A percentile compares a stretch with the other conserved stretches of the same genome.
phyloP scores from a whole-genome alignment of 2,888 invertebrate genomes.

The Cabera pusaria region DNA sequence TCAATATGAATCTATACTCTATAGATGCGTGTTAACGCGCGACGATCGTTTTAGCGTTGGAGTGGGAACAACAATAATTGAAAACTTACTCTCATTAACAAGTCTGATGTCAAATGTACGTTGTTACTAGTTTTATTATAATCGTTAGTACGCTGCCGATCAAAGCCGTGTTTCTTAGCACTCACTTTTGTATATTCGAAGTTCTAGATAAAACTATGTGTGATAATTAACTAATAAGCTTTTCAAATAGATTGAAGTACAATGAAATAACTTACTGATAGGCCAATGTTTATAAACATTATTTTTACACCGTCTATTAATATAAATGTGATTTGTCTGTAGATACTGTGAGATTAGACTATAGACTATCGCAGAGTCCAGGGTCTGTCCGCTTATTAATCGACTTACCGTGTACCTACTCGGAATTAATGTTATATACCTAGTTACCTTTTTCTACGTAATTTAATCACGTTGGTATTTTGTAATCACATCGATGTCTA shows the following conservation, averaged over 20 bases:
- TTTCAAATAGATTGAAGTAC: constrained; percentile 77
- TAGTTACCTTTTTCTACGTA: constrained; percentile 19
- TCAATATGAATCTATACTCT: constrained; percentile 8
- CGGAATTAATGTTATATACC: constrained; percentile 1
- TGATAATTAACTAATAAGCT: constrained; percentile 81
- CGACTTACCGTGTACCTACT: constrained; percentile 4
- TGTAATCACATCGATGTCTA: constrained; percentile 18
- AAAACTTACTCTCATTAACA: constrained; percentile 42
- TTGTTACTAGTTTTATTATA: constrained; percentile 37
- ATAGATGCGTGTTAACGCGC: constrained; percentile 21
- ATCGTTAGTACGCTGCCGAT: constrained; percentile 43
- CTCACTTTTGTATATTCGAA: constrained; percentile 73
- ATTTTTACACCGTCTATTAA: constrained; percentile 80
- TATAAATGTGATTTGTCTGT: constrained; percentile 73
- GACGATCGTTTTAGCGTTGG: constrained; percentile 34
- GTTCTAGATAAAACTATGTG: constrained; percentile 74
- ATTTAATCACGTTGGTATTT: constrained; percentile 21
- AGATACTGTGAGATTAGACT: constrained; percentile 63
- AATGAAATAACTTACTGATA: constrained; percentile 74
- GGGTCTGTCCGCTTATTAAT: constrained; percentile 16
- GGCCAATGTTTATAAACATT: constrained; percentile 80
- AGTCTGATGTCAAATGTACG: constrained; percentile 52
- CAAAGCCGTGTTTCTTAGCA: constrained; percentile 47
- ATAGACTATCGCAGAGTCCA: constrained; percentile 65
- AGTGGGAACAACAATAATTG: constrained; percentile 47